Conservation (phyloP, 2,113 vertebrate genomes). For the Corythornis vintsioides region DNA sequence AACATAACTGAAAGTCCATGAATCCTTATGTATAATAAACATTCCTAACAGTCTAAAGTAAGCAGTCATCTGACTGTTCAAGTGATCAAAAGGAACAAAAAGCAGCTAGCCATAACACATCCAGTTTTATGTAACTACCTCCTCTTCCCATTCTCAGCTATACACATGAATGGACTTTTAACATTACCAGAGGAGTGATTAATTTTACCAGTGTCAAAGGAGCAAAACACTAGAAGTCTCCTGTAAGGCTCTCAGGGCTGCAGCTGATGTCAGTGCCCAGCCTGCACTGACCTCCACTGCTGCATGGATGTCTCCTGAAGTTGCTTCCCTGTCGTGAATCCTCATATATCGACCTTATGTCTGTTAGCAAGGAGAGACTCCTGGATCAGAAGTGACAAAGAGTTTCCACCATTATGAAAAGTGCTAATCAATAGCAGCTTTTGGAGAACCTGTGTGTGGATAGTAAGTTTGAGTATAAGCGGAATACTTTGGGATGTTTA, state of each 20-base stretch:
- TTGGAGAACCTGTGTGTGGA: not conserved
- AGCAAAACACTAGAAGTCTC: not conserved
- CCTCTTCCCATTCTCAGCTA: conserved; percentile 17
- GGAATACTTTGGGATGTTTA: not conserved
- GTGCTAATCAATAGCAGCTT: not conserved
- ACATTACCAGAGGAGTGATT: not conserved
- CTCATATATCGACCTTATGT: rapidly evolving
- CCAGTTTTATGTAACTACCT: conserved; percentile 31
- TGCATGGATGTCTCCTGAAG: rapidly evolving
- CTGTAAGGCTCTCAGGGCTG: not conserved
- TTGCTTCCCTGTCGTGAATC: rapidly evolving
- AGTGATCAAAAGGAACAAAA: not conserved
- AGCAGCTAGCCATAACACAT: conserved; percentile 48
- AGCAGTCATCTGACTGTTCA: not conserved
- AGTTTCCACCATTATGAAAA: not conserved
- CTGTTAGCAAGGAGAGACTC: not conserved
- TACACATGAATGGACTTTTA: not conserved
- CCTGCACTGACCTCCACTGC: rapidly evolving
- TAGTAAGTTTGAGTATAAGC: not conserved
- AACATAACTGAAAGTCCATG: not conserved
- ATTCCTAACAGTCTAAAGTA: not conserved
- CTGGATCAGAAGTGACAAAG: not conserved
- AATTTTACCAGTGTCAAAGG: not conserved
- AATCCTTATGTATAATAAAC: conserved; percentile 13
- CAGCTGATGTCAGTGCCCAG: not conserved